A percentile compares a stretch with the other conserved stretches of the same genome.
Conservation (phyloP, 1,140 invertebrate genomes). For the Planococcus citri region DNA sequence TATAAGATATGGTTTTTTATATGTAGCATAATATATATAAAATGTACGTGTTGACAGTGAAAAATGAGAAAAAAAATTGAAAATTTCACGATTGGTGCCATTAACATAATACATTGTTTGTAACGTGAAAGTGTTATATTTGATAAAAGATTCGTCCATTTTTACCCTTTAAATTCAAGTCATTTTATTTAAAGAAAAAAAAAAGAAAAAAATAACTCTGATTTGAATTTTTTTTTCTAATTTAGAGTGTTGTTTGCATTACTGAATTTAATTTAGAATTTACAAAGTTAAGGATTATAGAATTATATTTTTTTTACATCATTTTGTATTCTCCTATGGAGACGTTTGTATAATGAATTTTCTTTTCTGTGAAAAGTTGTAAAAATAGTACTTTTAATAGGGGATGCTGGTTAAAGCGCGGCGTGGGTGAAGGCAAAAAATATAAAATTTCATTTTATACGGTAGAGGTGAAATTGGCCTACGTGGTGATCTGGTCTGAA, state of each 20-base stretch:
- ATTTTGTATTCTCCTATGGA: constrained; percentile 15
- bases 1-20: too few species aligned
- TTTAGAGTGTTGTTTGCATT: too few species aligned
- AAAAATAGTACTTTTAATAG: neutral
- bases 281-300: neutral
- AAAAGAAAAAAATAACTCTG: neutral
- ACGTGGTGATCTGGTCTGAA: too few species aligned
- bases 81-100: neutral
- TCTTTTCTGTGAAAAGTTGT: constrained; percentile 18
- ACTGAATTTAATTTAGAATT: neutral
- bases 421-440: neutral
- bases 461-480: too few species aligned
- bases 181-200: constrained; percentile 1
- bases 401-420: neutral
- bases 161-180: neutral
- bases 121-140: neutral
- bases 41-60: neutral
- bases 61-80: neutral
- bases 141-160: neutral
- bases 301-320: neutral
- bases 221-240: neutral
- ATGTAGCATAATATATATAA: neutral
- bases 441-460: too few species aligned
- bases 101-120: neutral
- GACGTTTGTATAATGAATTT: neutral